Percentiles rank a stretch among this genome's conserved stretches.
Evolutionary conservation across 1,140 invertebrate species (phyloP).

Genomic region (Platorchestia sp.): DNA sequence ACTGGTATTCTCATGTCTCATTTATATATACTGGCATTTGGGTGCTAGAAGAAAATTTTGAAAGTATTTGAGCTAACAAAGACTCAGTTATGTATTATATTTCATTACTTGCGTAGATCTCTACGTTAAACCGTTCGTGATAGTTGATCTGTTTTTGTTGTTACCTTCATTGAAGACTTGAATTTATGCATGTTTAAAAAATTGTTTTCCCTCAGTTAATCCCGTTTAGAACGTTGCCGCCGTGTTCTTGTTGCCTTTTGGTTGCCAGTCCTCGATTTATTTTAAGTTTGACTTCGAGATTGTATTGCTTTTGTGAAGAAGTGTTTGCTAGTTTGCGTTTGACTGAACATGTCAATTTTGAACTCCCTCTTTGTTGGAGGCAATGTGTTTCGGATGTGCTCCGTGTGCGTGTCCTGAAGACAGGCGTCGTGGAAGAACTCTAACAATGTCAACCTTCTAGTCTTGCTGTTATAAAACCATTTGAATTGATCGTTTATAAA

Average conservation of each 20-base stretch:
- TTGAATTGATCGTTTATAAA: not conserved
- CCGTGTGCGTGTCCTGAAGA: not conserved
- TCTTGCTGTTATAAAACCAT: not conserved
- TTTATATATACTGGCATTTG: not conserved
- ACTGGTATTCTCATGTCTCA: not conserved
- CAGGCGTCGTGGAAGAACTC: not conserved
- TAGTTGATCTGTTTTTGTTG: constrained; percentile 1
- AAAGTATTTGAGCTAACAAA: not conserved
- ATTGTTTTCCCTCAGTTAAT: not conserved
- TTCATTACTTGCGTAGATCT: not conserved
- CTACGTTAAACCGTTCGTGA: constrained; percentile 6
- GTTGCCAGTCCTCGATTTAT: not conserved
- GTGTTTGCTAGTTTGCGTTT: not conserved
- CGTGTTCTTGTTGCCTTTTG: not conserved
- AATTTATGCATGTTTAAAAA: not conserved
- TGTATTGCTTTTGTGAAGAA: not conserved
- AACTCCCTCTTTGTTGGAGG: not conserved
- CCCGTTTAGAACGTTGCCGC: not conserved
- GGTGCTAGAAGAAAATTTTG: not conserved
- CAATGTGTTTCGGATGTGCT: not conserved
- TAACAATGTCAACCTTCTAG: not conserved
- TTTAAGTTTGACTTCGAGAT: not conserved
- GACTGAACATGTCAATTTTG: not conserved
- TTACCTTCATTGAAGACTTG: not conserved
- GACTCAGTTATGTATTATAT: not conserved